These are phyloP conservation scores for Chloromyia formosa DNA, from an alignment of 2,888 invertebrate species.

Conservation along the genomic window DNA sequence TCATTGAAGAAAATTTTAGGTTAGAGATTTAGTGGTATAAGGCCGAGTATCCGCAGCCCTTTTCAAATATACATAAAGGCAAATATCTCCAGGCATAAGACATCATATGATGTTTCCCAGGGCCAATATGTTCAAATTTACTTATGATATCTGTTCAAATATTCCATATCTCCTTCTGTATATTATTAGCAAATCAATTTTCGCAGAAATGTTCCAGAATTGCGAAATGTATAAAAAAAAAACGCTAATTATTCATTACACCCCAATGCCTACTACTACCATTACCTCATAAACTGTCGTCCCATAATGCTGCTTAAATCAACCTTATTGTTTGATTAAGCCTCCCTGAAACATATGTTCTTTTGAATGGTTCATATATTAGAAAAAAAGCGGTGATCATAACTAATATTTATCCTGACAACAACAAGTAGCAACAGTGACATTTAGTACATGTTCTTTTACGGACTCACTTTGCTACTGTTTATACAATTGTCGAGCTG, in stretches of 20 bases:
- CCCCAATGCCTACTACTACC: constrained; percentile 22
- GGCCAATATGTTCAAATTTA: constrained; percentile 9
- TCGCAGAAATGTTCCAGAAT: constrained; percentile 14
- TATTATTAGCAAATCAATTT: constrained; percentile 33
- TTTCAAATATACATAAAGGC: too few relatives aligned
- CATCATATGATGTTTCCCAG: constrained; percentile 25
- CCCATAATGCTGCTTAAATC: constrained; percentile 16
- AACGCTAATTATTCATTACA: constrained; percentile 27
- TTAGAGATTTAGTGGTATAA: background rate
- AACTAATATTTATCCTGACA: constrained; percentile 28
- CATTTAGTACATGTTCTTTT: constrained; percentile 3
- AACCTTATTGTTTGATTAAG: constrained; percentile 1
- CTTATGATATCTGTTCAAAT: constrained; percentile 24
- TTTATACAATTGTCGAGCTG: constrained; percentile 34
- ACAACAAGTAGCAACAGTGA: constrained; percentile 23
- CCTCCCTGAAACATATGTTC: constrained; percentile 22
- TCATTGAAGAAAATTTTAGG: background rate
- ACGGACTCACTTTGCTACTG: constrained; percentile 29
- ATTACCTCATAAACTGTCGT: constrained; percentile 40
- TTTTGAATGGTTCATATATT: background rate
- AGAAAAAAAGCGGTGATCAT: background rate
- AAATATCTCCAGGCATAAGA: background rate
- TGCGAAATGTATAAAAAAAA: background rate
- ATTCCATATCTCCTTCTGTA: background rate
- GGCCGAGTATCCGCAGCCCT: too few relatives aligned